Percentiles rank a stretch among this genome's conserved stretches.
Evolutionary conservation across 1,140 invertebrate species (phyloP).

Genomic region (Aphis craccivora): DNA sequence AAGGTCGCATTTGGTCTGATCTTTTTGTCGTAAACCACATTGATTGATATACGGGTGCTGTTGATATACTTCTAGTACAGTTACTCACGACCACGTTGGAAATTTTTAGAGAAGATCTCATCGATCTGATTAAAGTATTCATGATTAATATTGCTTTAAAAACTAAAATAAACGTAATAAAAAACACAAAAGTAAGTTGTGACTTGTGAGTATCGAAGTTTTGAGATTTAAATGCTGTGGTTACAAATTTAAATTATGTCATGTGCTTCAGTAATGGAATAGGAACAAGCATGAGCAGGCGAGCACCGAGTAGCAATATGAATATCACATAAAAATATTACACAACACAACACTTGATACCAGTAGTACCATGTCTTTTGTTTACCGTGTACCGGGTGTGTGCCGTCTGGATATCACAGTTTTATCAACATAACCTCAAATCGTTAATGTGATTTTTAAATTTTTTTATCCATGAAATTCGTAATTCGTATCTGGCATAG

Average conservation of each 20-base stretch:
- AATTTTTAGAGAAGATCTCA: background rate
- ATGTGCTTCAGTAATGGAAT: background rate
- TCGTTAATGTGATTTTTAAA: too few species aligned
- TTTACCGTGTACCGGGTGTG: background rate
- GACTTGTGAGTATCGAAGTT: background rate
- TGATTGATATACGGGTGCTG: background rate
- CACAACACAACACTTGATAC: background rate
- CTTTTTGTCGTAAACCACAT: background rate
- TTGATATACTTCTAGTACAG: background rate
- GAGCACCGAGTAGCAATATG: too few species aligned
- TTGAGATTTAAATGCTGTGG: background rate
- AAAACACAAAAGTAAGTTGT: background rate
- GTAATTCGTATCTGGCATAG: too few species aligned
- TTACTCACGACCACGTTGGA: constrained; percentile 29
- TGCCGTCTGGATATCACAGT: background rate
- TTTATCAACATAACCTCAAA: constrained; percentile 36
- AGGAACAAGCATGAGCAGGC: too few species aligned
- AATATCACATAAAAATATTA: too few species aligned
- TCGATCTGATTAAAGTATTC: constrained; percentile 23
- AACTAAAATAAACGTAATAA: background rate
- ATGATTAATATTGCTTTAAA: background rate
- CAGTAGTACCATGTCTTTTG: background rate
- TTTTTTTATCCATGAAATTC: background rate
- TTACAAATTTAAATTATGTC: background rate
- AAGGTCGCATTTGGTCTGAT: background rate